phyloP scores from a whole-genome alignment of 2,888 invertebrate species.

The Heliconius ethilla region DNA sequence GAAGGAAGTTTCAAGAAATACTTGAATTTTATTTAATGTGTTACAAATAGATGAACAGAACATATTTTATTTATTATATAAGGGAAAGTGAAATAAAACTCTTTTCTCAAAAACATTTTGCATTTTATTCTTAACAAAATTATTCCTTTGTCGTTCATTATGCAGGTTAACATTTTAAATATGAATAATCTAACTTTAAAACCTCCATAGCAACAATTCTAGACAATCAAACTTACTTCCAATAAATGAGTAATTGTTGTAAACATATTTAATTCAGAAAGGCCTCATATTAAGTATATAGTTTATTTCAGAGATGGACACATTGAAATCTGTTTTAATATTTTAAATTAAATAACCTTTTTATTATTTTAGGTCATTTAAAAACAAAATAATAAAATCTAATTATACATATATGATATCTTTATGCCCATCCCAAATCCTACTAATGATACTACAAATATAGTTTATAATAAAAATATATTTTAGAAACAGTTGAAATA shows the following conservation, averaged over 20 bases:
- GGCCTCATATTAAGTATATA: conserved; percentile 24
- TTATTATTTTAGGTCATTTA: too few species aligned
- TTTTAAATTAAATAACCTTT: neutral
- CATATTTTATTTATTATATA: neutral
- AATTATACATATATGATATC: neutral
- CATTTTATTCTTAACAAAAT: conserved; percentile 71
- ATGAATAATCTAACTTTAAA: conserved; percentile 43
- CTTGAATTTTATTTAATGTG: too few species aligned
- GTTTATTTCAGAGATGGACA: neutral
- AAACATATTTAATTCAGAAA: conserved; percentile 26
- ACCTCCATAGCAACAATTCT: conserved; percentile 49
- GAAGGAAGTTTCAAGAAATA: too few species aligned
- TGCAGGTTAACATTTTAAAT: conserved; percentile 66
- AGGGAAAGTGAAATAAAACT: conserved; percentile 56
- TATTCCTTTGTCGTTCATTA: conserved; percentile 67
- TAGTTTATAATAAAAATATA: conserved; percentile 31
- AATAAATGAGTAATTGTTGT: conserved; percentile 32
- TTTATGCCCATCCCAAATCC: neutral
- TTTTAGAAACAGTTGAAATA: conserved; percentile 24
- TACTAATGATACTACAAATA: conserved; percentile 29
- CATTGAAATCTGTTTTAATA: neutral
- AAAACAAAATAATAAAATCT: too few species aligned
- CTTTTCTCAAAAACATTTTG: conserved; percentile 60
- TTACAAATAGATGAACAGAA: neutral
- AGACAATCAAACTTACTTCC: conserved; percentile 44